Evolutionary conservation across 1,140 invertebrate genomes (phyloP).

Genomic region (Megalopta genalis): DNA sequence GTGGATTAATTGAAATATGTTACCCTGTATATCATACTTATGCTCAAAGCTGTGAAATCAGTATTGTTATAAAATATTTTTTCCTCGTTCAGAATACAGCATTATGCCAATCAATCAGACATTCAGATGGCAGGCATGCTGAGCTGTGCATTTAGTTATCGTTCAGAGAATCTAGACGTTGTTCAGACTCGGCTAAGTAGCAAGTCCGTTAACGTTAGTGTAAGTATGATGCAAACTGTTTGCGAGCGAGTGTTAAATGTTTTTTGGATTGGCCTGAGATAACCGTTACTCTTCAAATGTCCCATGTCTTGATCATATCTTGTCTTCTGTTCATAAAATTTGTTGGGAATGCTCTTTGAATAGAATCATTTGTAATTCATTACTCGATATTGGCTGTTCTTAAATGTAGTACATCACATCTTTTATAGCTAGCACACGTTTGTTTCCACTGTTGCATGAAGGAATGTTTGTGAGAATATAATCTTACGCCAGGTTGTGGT

Average conservation of each 20-base stretch:
- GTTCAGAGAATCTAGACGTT: slow-evolving; percentile 74
- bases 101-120: slow-evolving; percentile 90
- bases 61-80: neutral
- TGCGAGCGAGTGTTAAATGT: slow-evolving; percentile 4
- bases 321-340: slow-evolving; percentile 45
- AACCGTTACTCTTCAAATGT: slow-evolving; percentile 11
- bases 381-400: neutral
- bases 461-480: slow-evolving; percentile 25
- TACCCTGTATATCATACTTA: too few relatives aligned
- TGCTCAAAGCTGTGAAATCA: too few relatives aligned
- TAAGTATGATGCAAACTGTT: slow-evolving; percentile 72
- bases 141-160: slow-evolving; percentile 89
- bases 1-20: too few relatives aligned
- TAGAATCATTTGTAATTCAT: slow-evolving; percentile 20
- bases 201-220: slow-evolving; percentile 80
- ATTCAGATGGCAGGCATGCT: slow-evolving; percentile 96
- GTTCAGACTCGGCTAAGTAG: slow-evolving; percentile 71
- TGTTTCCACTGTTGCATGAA: slow-evolving; percentile 47
- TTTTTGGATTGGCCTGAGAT: slow-evolving; percentile 24
- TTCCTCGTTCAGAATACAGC: slow-evolving; percentile 83
- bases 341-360: neutral
- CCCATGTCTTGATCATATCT: slow-evolving; percentile 41
- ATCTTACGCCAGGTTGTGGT: slow-evolving; percentile 28
- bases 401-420: slow-evolving; percentile 46
- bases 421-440: slow-evolving; percentile 35